Conservation (phyloP, 2,888 invertebrate species). For the Athalia circularis region DNA sequence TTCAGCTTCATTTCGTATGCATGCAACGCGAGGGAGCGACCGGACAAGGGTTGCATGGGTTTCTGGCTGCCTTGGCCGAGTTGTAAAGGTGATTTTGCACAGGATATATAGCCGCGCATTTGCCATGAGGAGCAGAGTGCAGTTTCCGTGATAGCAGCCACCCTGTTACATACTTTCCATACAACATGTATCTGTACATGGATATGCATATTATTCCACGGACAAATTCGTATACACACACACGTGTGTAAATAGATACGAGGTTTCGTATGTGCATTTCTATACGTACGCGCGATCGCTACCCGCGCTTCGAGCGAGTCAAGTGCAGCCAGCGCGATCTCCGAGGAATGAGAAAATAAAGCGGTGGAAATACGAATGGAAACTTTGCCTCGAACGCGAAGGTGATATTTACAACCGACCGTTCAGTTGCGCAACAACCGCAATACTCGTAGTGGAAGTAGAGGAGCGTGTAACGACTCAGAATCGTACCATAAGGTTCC, state of each 20-base stretch:
- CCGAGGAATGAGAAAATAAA: slow-evolving; percentile 23
- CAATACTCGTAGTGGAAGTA: background rate
- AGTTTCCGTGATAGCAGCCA: too few relatives aligned
- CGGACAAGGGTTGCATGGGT: background rate
- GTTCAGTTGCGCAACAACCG: slow-evolving; percentile 20
- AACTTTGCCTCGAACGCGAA: slow-evolving; percentile 36
- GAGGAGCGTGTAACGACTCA: slow-evolving; percentile 4
- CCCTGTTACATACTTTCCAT: too few relatives aligned
- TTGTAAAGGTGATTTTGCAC: slow-evolving; percentile 9
- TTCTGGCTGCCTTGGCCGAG: slow-evolving; percentile 33
- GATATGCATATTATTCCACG: too few relatives aligned
- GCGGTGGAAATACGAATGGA: slow-evolving; percentile 38
- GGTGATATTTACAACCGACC: slow-evolving; percentile 40
- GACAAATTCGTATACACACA: too few relatives aligned
- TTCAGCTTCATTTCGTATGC: slow-evolving; percentile 24
- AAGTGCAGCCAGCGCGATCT: too few relatives aligned
- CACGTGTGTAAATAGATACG: too few relatives aligned
- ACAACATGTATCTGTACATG: too few relatives aligned
- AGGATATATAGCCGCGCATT: background rate
- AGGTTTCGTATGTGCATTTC: too few relatives aligned
- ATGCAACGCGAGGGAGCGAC: background rate
- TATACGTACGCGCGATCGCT: too few relatives aligned
- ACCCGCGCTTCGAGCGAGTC: too few relatives aligned
- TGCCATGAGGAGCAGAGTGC: too few relatives aligned
- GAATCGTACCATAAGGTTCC: slow-evolving; percentile 1